Base-by-base conservation (phyloP, 2,888 invertebrate genomes). In the Priocnemis perturbator region DNA sequence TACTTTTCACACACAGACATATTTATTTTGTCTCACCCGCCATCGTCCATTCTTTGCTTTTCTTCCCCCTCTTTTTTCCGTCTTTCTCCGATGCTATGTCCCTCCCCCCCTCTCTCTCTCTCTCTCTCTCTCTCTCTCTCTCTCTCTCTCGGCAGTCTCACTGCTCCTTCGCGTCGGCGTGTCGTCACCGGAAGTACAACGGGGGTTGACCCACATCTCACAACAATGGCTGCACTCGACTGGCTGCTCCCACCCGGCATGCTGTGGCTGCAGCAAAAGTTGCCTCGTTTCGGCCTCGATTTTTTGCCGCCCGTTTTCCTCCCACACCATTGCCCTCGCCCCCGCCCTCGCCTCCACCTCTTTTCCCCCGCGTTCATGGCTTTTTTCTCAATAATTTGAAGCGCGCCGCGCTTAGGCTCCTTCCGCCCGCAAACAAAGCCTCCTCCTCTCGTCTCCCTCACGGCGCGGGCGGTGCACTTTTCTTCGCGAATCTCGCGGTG, bases 151-250 rank as follows among this genome's bases (percentile, higher is more conserved):
- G 50, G 11, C 20, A 21, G 19, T 30, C 19, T 58, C 55, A 55
- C 47, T 66, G 17, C 68, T 67, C 44, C 48, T 37, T 53, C 37
- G 61, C 62, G 55, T 74, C 72, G 67, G 69, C 67, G 59, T 73
- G 77, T 74, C 75, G 80, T 77, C 73, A 73, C 71, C 78, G 81
- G 83, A 83, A 82, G 81, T 80, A 77, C 81, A 77, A 70, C 73
- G 71, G 70, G 71, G 71, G 72, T 69, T 82, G 85, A 85, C 85
- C 85, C 77, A 83, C 74, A 84, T 85, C 69, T 77, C 69, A 44
- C 77, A 75, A 85, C 85, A 85, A 85, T 83, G 75, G 80, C 77
- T 71, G 67, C 76, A 79, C 83, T 83, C 79, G 74, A 81, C 78
- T 79, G 70, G 69, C 73, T 71, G 69, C 71, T 74, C 77, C 72